A percentile compares a stretch with the other conserved stretches of the same genome.
These are phyloP conservation scores for Mugil cephalus DNA, from an alignment of 2,113 vertebrate species.

Conservation along the genomic window DNA sequence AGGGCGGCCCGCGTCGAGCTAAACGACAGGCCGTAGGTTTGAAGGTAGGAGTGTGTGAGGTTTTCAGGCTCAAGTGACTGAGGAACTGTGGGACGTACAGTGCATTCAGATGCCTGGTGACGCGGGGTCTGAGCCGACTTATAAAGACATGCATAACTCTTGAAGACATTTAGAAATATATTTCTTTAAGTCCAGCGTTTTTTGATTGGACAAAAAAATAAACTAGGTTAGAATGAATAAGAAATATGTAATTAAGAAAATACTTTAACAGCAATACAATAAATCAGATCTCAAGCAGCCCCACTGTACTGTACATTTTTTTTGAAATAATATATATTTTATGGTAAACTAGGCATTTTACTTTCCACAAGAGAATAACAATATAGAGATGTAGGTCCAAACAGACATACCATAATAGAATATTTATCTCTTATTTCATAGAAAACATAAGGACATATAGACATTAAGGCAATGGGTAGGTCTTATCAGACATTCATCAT, in stretches of 20 bases:
- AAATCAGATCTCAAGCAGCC: slow-evolving; percentile 68
- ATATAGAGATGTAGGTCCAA: slow-evolving; percentile 75
- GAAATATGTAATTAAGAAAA: slow-evolving; percentile 76
- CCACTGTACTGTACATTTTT: slow-evolving; percentile 68
- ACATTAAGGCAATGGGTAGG: slow-evolving; percentile 88
- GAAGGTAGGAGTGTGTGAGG: slow-evolving; percentile 79
- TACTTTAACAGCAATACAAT: slow-evolving; percentile 75
- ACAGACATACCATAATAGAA: slow-evolving; percentile 67
- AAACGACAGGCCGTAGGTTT: slow-evolving; percentile 45
- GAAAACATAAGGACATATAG: slow-evolving; percentile 78
- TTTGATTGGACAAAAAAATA: slow-evolving; percentile 66
- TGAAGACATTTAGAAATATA: slow-evolving; percentile 72
- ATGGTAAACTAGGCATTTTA: slow-evolving; percentile 62
- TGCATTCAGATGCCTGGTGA: slow-evolving; percentile 67
- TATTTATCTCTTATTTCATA: slow-evolving; percentile 70
- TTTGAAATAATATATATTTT: slow-evolving; percentile 63
- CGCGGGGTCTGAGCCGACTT: slow-evolving; percentile 53
- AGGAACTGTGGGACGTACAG: slow-evolving; percentile 68
- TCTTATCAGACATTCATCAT: slow-evolving; percentile 85
- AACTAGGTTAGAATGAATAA: slow-evolving; percentile 76
- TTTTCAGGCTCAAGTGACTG: slow-evolving; percentile 68
- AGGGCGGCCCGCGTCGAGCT: slow-evolving; percentile 24
- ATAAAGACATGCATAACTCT: slow-evolving; percentile 58
- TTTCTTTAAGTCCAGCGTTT: slow-evolving; percentile 51
- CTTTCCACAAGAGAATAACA: slow-evolving; percentile 70